Evolutionary conservation across 2,888 invertebrate species (phyloP).

Genomic region (Leptothorax acervorum): DNA sequence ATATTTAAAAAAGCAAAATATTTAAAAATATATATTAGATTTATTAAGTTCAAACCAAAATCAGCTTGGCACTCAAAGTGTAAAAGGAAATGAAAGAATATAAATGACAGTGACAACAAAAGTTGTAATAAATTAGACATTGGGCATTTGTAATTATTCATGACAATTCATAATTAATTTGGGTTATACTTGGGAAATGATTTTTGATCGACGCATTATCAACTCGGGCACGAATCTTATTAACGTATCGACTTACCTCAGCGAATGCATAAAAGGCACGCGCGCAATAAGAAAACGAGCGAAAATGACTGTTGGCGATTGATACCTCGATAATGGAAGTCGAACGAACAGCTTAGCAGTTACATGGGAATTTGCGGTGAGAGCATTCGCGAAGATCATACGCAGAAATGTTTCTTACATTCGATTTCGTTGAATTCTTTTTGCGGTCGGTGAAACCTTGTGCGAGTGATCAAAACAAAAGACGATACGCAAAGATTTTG

Average conservation of each 20-base stretch:
- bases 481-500: background rate
- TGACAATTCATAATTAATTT: background rate
- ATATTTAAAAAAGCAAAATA: too few relatives aligned
- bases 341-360: constrained; percentile 63
- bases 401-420: constrained; percentile 39
- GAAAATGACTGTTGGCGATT: constrained; percentile 57
- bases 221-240: constrained; percentile 25
- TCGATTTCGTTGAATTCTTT: constrained; percentile 38
- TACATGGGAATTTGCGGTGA: constrained; percentile 72
- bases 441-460: background rate
- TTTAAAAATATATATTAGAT: too few relatives aligned
- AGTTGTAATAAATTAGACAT: background rate
- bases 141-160: background rate
- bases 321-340: constrained; percentile 60
- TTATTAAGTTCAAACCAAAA: too few relatives aligned
- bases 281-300: constrained; percentile 56
- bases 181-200: background rate
- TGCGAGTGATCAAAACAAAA: background rate
- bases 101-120: background rate
- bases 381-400: constrained; percentile 51
- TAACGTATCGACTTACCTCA: constrained; percentile 38
- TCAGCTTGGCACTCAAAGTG: too few relatives aligned
- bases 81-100: background rate
- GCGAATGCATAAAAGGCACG: constrained; percentile 34
- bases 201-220: constrained; percentile 9